Evolutionary conservation across 2,113 vertebrate species (phyloP).

Genomic region (Megaceryle torquata): DNA sequence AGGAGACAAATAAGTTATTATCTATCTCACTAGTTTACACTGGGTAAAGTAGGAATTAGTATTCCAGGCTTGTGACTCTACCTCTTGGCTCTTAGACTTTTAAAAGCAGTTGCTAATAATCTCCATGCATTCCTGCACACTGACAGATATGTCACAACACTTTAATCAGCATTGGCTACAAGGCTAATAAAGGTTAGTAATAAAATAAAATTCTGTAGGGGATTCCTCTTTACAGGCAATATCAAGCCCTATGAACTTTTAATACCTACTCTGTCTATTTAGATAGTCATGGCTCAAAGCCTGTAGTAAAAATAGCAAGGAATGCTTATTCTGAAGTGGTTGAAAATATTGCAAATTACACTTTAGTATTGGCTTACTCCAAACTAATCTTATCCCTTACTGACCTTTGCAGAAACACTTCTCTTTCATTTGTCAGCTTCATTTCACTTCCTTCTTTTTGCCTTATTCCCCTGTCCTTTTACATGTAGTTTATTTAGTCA

Average conservation of each 20-base stretch:
- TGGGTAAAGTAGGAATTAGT: slow-evolving; percentile 53
- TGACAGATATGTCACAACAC: slow-evolving; percentile 65
- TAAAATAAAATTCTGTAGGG: slow-evolving; percentile 73
- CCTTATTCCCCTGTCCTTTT: slow-evolving; percentile 62
- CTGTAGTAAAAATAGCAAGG: slow-evolving; percentile 69
- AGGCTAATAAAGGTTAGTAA: slow-evolving; percentile 74
- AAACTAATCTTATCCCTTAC: slow-evolving; percentile 67
- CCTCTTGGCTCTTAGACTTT: slow-evolving; percentile 69
- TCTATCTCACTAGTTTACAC: not conserved
- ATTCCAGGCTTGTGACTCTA: slow-evolving; percentile 56
- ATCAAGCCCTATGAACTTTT: slow-evolving; percentile 76
- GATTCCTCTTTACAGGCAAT: slow-evolving; percentile 68
- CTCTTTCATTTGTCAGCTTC: slow-evolving; percentile 72
- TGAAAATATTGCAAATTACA: slow-evolving; percentile 75
- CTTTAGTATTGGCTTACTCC: slow-evolving; percentile 55
- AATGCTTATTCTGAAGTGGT: slow-evolving; percentile 74
- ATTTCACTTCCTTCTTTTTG: slow-evolving; percentile 64
- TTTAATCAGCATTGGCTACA: slow-evolving; percentile 70
- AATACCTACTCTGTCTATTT: slow-evolving; percentile 71
- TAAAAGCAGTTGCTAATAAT: slow-evolving; percentile 74
- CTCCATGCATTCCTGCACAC: slow-evolving; percentile 61
- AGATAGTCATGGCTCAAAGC: slow-evolving; percentile 74
- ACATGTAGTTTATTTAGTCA: slow-evolving; percentile 68
- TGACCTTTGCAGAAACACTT: slow-evolving; percentile 73
- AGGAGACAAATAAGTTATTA: slow-evolving; percentile 6